Base-by-base conservation (phyloP, 2,888 invertebrate genomes). In the Sipha maydis region DNA sequence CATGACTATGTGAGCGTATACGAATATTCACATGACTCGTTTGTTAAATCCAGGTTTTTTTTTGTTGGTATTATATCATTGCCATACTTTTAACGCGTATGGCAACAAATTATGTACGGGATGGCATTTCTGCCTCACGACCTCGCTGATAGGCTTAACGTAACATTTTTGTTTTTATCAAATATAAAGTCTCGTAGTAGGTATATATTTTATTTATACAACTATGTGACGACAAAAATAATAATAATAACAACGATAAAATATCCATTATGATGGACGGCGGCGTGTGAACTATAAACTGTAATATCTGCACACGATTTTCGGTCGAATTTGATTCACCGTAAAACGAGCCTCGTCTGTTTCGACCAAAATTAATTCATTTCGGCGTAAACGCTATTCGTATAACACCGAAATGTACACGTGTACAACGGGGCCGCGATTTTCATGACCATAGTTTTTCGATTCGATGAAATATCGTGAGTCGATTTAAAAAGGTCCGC, bases 21-120 rank as follows among this genome's bases (percentile, higher is more conserved):
- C 77, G 41, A 67, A 77, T 17, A 69, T 77, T 85, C 77, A 17
- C 85, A 77, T 69, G 85, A 78, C 77, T 85, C 67, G 85, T 85
- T 85, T 78, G 77, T 31, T 14, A 67, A 77, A 77, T 77, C 41
- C 77, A 21, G 25, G 8, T 82, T 71, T 71, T 31, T 21, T 25
- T 41, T 38, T 28, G 8, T 31, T 11, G 7, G 21, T 48, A 71
- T 83, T 17, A 1, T 8, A 11, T 34, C 34, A 34, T 61, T n/a
- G 28, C 38, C 83, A n/a, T 28, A n/a, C 17, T 17, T 71, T 71
- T 48, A 83, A 73, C 31, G 82, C 41, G 69, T 9, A n/a, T 9
- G 28, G 9, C 25, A 48, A 48, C 48, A 48, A 48, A 48, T 48
- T 11, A 38, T 61, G n/a, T 19, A 54, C 61, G 11, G 73, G 56